Conservation (phyloP, 2,888 invertebrate species). For the Nycteola revayana region DNA sequence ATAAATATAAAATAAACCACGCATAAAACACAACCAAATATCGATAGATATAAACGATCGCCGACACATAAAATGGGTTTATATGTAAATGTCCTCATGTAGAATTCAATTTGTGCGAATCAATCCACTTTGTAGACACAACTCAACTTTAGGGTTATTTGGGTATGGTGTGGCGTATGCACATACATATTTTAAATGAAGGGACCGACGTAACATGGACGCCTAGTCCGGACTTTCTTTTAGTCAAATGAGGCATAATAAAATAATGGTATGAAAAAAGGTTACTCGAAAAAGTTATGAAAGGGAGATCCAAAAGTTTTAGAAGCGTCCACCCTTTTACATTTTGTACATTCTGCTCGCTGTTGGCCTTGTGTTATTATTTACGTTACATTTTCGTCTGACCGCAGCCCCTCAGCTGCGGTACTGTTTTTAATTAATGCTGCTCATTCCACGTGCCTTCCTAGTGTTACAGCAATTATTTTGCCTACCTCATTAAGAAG, state of each 20-base stretch:
- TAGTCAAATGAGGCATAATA: slow-evolving; percentile 77
- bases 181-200: slow-evolving; percentile 74
- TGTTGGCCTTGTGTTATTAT: slow-evolving; percentile 67
- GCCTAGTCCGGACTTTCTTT: slow-evolving; percentile 70
- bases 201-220: slow-evolving; percentile 61
- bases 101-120: slow-evolving; percentile 39
- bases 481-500: slow-evolving; percentile 74
- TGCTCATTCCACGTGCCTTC: slow-evolving; percentile 63
- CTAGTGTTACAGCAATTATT: slow-evolving; percentile 79
- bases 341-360: slow-evolving; percentile 64
- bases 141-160: slow-evolving; percentile 52
- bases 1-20: not conserved
- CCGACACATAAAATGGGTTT: slow-evolving; percentile 32
- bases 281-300: slow-evolving; percentile 72
- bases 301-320: slow-evolving; percentile 72
- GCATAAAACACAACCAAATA: slow-evolving; percentile 1
- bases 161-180: slow-evolving; percentile 46
- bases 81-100: slow-evolving; percentile 33
- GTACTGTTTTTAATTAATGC: slow-evolving; percentile 75
- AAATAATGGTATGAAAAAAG: slow-evolving; percentile 76
- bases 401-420: slow-evolving; percentile 61
- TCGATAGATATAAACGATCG: slow-evolving; percentile 24
- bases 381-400: slow-evolving; percentile 70
- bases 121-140: slow-evolving; percentile 38
- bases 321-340: slow-evolving; percentile 60